These are phyloP conservation scores for Sarotherodon lohbergeri DNA, from an alignment of 2,113 vertebrate species.

Conservation along the genomic window DNA sequence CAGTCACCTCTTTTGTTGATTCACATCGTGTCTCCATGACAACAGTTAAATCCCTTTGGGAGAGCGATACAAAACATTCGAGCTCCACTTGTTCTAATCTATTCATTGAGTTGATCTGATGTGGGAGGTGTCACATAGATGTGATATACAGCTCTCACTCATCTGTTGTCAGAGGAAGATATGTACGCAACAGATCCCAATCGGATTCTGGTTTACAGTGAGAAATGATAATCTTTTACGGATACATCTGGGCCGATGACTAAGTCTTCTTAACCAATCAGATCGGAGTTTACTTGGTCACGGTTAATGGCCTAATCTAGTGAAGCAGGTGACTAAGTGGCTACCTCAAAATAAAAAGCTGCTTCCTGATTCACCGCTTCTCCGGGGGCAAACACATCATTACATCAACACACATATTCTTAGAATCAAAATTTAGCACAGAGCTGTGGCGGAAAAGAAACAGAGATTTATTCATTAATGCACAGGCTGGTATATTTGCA, in stretches of 20 bases:
- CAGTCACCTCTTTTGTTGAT: constrained; percentile 80
- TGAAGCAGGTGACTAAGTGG: constrained; percentile 39
- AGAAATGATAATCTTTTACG: neutral
- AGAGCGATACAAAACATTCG: constrained; percentile 40
- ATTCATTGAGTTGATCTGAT: constrained; percentile 46
- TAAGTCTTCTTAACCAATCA: constrained; percentile 24
- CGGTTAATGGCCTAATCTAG: neutral
- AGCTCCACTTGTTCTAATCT: constrained; percentile 48
- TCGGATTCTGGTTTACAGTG: neutral
- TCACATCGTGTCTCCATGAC: constrained; percentile 64
- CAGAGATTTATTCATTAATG: constrained; percentile 45
- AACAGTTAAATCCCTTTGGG: constrained; percentile 59
- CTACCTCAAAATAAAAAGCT: constrained; percentile 1
- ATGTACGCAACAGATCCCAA: constrained; percentile 1
- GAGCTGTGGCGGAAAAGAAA: constrained; percentile 39
- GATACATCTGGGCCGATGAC: neutral
- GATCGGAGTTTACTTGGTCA: neutral
- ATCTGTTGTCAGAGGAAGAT: neutral
- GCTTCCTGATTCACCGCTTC: constrained; percentile 6
- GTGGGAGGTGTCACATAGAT: constrained; percentile 27
- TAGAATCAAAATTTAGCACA: constrained; percentile 24
- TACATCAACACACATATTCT: constrained; percentile 25
- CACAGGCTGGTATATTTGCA: constrained; percentile 23
- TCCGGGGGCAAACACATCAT: constrained; percentile 24
- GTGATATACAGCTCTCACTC: constrained; percentile 2